Evolutionary conservation across 2,888 invertebrate species (phyloP).

Genomic region (Tenthredo mesomela): DNA sequence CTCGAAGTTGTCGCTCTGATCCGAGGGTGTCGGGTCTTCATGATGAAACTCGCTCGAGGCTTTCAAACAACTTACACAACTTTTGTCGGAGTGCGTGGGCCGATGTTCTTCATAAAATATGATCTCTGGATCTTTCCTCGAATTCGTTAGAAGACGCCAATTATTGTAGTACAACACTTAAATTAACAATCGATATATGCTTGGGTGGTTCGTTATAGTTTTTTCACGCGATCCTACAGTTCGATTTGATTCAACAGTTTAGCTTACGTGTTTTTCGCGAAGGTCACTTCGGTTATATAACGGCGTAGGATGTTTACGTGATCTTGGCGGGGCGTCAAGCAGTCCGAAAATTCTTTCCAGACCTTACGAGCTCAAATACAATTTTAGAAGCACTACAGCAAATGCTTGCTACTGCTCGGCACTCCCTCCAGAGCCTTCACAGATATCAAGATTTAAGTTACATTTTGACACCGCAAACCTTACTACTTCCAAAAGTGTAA

Average conservation of each 20-base stretch:
- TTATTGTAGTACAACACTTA: too few relatives aligned
- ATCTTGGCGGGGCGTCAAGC: constrained; percentile 46
- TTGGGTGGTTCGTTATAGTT: neutral
- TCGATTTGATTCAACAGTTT: neutral
- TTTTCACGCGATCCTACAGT: neutral
- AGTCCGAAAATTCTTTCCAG: constrained; percentile 45
- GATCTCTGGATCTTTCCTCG: neutral
- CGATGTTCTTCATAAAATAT: neutral
- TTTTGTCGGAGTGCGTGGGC: neutral
- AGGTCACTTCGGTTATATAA: constrained; percentile 41
- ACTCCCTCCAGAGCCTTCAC: neutral
- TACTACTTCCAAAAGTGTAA: neutral
- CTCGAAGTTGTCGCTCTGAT: constrained; percentile 59
- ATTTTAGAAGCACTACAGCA: constrained; percentile 22
- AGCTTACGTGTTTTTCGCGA: neutral
- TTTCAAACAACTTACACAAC: constrained; percentile 5
- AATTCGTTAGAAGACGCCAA: neutral
- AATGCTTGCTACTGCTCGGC: neutral
- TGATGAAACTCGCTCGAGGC: constrained; percentile 33
- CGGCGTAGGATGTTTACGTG: constrained; percentile 34
- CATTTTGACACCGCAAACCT: constrained; percentile 20
- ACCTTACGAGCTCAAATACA: constrained; percentile 18
- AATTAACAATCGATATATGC: neutral
- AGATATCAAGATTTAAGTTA: neutral
- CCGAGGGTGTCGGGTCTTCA: constrained; percentile 59